A percentile compares a stretch with the other conserved stretches of the same genome.
Conservation (phyloP, 2,888 invertebrate genomes). For the Hirtodrosophila trivittata region DNA sequence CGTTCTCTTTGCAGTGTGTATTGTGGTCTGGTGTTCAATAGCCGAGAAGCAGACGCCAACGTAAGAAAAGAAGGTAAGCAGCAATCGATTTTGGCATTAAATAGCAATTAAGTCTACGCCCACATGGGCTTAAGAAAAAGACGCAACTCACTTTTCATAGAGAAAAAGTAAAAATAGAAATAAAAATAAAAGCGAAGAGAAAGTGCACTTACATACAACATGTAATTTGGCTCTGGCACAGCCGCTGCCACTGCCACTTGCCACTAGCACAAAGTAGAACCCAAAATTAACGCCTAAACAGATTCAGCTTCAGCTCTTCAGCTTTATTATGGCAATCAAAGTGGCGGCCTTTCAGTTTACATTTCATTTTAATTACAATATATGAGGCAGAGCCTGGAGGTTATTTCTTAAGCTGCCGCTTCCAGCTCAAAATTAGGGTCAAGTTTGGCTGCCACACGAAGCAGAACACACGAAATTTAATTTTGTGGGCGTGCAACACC, state of each 20-base stretch:
- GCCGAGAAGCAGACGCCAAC: conserved; percentile 49
- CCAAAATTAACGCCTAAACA: conserved; percentile 76
- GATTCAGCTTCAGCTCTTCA: conserved; percentile 17
- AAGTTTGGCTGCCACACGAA: conserved; percentile 57
- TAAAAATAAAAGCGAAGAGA: conserved; percentile 41
- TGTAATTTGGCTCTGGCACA: conserved; percentile 64
- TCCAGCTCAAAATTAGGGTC: conserved; percentile 51
- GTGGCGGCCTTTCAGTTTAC: conserved; percentile 5
- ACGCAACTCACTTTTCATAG: conserved; percentile 59
- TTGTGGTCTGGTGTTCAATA: conserved; percentile 48
- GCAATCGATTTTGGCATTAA: conserved; percentile 61
- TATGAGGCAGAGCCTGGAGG: conserved; percentile 37
- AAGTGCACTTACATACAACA: conserved; percentile 62
- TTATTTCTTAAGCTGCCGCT: conserved; percentile 21
- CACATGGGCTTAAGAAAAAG: conserved; percentile 7
- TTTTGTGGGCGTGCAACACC: conserved; percentile 32
- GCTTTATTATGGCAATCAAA: conserved; percentile 66
- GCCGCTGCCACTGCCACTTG: conserved; percentile 1
- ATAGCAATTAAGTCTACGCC: conserved; percentile 54
- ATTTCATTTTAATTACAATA: conserved; percentile 56
- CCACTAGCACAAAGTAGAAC: conserved; percentile 50
- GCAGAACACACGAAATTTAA: conserved; percentile 45
- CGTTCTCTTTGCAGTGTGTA: conserved; percentile 40
- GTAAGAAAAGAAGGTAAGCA: conserved; percentile 51
- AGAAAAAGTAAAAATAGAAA: not conserved